phyloP scores from a whole-genome alignment of 2,113 vertebrate genomes.

The Opisthocomus hoazin region DNA sequence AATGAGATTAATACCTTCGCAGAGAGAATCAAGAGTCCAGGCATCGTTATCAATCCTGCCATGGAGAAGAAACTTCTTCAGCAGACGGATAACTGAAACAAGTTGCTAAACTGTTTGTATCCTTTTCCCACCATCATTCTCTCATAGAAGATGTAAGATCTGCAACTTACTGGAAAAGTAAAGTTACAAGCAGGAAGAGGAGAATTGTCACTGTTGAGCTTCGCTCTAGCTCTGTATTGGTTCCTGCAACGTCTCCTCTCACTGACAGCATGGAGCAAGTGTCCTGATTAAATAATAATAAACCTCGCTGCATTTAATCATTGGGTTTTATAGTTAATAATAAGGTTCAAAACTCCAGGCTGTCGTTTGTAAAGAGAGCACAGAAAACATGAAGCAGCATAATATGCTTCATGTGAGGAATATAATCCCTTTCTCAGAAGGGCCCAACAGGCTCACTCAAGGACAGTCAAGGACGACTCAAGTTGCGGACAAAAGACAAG shows the following conservation, averaged over 20 bases:
- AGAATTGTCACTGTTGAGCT: neutral
- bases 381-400: neutral
- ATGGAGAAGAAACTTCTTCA: neutral
- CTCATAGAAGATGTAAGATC: neutral
- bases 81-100: neutral
- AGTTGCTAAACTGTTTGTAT: neutral
- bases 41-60: neutral
- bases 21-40: neutral
- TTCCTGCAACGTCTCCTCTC: neutral
- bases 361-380: neutral
- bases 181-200: neutral
- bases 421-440: neutral
- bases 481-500: neutral
- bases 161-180: neutral
- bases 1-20: neutral
- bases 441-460: neutral
- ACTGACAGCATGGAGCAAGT: neutral
- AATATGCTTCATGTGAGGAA: neutral
- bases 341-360: neutral
- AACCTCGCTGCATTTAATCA: neutral
- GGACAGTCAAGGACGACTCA: neutral
- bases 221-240: neutral
- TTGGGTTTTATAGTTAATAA: conserved; percentile 9
- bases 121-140: neutral
- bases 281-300: conserved; percentile 29